Evolutionary conservation across 2,113 vertebrate genomes (phyloP).

Genomic region (Morone chrysops): DNA sequence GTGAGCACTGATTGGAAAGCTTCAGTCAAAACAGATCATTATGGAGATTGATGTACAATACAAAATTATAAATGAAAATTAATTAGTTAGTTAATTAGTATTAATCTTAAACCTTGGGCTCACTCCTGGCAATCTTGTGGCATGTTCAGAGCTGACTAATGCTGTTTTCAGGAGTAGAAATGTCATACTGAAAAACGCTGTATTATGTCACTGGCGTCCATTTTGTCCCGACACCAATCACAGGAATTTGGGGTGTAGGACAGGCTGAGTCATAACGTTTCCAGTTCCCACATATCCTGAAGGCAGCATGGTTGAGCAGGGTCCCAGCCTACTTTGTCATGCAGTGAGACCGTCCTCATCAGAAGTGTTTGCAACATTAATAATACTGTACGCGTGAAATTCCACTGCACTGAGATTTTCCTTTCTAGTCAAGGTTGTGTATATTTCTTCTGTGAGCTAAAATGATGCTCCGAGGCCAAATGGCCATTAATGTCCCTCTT

Average conservation of each 20-base stretch:
- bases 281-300: constrained; percentile 12
- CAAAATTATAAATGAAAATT: neutral
- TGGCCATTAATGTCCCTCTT: neutral
- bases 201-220: neutral
- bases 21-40: neutral
- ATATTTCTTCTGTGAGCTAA: neutral
- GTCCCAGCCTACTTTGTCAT: neutral
- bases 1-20: neutral
- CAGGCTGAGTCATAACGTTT: constrained; percentile 22
- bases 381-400: neutral
- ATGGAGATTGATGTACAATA: neutral
- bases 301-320: constrained; percentile 9
- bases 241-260: neutral
- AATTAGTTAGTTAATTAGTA: too few species aligned
- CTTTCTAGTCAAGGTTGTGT: neutral
- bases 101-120: neutral
- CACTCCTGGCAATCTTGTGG: neutral
- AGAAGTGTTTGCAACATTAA: neutral
- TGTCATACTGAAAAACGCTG: neutral
- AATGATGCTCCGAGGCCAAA: neutral
- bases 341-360: neutral
- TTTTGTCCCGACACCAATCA: neutral
- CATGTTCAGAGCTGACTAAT: neutral
- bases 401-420: neutral
- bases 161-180: neutral